Evolutionary conservation across 2,113 vertebrate species (phyloP).

Genomic region (Sphaerodactylus townsendi): DNA sequence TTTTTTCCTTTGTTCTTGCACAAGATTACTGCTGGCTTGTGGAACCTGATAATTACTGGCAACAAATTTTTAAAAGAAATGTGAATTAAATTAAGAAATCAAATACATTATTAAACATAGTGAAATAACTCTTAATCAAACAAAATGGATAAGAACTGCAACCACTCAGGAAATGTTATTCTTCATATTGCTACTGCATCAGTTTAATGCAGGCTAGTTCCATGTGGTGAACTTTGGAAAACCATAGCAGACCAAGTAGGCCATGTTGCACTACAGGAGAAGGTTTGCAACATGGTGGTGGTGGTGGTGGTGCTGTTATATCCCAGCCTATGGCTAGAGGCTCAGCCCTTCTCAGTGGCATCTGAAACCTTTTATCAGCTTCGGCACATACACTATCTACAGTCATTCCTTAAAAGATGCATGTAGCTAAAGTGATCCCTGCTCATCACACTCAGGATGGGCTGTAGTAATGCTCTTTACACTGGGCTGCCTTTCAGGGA

Average conservation of each 20-base stretch:
- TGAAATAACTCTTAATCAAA: constrained; percentile 34
- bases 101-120: constrained; percentile 23
- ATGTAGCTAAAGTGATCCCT: too few species aligned
- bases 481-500: too few species aligned
- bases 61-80: constrained; percentile 6
- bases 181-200: neutral
- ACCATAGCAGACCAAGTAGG: neutral
- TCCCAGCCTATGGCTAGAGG: too few species aligned
- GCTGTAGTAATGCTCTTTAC: too few species aligned
- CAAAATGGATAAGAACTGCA: neutral
- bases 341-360: too few species aligned
- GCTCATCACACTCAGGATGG: too few species aligned
- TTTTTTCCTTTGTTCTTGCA: constrained; percentile 38
- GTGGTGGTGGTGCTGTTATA: too few species aligned
- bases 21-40: constrained; percentile 43
- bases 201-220: neutral
- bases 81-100: constrained; percentile 15
- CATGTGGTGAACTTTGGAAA: neutral
- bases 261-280: neutral
- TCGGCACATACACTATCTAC: too few species aligned
- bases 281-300: too few species aligned
- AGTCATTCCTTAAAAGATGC: too few species aligned
- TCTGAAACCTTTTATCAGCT: too few species aligned
- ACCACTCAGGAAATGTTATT: neutral
- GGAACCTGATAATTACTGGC: constrained; percentile 41